Evolutionary conservation across 2,797 vertebrate genomes (phyloP), one percentile per base, ranked within the genome.

Genomic region (Periophthalmus magnuspinnatus): DNA sequence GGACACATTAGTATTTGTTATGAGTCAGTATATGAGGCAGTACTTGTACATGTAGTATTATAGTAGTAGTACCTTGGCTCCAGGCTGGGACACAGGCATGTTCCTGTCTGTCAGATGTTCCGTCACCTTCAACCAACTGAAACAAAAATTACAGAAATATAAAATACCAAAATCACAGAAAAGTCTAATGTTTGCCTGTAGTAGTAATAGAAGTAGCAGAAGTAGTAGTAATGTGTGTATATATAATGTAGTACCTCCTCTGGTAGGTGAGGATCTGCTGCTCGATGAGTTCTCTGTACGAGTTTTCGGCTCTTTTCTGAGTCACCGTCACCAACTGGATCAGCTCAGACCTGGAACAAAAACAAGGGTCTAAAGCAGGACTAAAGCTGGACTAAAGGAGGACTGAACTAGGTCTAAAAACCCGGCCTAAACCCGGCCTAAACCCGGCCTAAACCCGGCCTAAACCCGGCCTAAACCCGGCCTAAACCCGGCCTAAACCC

Each of bases 281-380:
- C 67, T 98, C 94, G 0, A 99, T 98, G 70, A 97, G 95, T 72
- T 97, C 96, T 59, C 92, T 89, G 89, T 99, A 99, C 0, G 93
- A 94, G 13, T 79, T 89, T 88, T 98, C 96, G 0, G 96, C 96
- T 0, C 93, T 95, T 87, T 93, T 97, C 91, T 98, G 96, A 0
- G 97, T 98, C 87, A 99, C 97, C 0, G 96, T 95, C 19, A 99
- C 97, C 91, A 99, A 84, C 88, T 97, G 97, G 90, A 99, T 97
- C 78, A 99, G 76, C 89, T 99, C 97, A 0, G 96, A 99, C 88
- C 97, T 99, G 87, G 6, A 38, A 56, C 54, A 22, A 21, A 55
- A 22, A 55, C 52, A 55, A 21, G 5, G 17, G 47, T 1, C 36
- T 38, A 38, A 38, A 48, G 19, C 47, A 17, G 47, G 14, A 16